phyloP scores from a whole-genome alignment of 2,113 vertebrate species.

The Microtus ochrogaster region DNA sequence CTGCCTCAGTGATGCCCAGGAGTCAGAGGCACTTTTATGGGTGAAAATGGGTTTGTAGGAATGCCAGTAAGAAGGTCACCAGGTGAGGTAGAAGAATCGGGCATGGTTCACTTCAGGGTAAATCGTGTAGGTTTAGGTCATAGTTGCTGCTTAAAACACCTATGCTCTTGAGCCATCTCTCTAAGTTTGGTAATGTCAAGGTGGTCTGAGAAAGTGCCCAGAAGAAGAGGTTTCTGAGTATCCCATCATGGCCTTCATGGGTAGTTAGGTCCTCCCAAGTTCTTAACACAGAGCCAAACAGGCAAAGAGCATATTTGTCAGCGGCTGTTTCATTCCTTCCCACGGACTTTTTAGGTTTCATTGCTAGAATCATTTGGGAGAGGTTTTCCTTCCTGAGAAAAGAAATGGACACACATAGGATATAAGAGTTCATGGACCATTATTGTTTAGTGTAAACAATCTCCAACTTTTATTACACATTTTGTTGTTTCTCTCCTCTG shows the following conservation, averaged over 20 bases:
- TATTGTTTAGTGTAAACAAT: neutral
- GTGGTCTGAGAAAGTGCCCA: neutral
- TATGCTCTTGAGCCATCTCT: neutral
- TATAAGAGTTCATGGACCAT: neutral
- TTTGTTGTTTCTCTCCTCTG: neutral
- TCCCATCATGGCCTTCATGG: neutral
- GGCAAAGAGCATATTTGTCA: neutral
- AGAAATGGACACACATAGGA: neutral
- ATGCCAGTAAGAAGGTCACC: neutral
- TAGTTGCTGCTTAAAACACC: neutral
- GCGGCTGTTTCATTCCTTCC: neutral
- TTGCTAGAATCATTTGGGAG: neutral
- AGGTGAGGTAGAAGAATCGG: neutral
- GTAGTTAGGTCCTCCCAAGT: neutral
- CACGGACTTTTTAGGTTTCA: constrained; percentile 22
- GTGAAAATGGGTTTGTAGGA: neutral
- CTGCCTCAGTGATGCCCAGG: neutral
- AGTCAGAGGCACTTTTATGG: neutral
- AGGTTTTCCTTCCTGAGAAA: constrained; percentile 30
- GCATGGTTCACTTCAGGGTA: neutral
- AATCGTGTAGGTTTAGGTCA: neutral
- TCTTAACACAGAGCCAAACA: neutral
- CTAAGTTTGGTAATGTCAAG: neutral
- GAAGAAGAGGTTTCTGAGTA: neutral
- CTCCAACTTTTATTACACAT: neutral